These are phyloP conservation scores for Piprites chloris DNA, from an alignment of 2,113 vertebrate species.

Conservation along the genomic window DNA sequence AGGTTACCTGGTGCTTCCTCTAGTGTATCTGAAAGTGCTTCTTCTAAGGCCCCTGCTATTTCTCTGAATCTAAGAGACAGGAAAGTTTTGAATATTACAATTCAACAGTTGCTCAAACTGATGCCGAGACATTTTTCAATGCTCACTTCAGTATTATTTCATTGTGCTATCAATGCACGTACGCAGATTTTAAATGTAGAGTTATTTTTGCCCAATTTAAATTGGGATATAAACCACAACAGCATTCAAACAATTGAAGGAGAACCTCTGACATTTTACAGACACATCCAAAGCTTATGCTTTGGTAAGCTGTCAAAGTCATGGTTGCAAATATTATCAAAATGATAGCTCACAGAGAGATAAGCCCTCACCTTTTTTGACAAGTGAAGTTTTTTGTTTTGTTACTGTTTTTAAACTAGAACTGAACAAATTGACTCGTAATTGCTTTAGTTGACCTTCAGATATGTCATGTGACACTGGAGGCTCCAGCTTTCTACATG, in stretches of 20 bases:
- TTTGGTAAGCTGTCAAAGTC: not conserved
- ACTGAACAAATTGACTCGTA: not conserved
- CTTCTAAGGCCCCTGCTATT: slow-evolving; percentile 89
- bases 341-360: not conserved
- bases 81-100: not conserved
- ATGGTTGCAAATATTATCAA: not conserved
- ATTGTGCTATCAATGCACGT: not conserved
- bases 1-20: slow-evolving; percentile 85
- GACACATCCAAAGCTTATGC: not conserved
- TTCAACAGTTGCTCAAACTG: not conserved
- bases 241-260: not conserved
- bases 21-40: slow-evolving; percentile 79
- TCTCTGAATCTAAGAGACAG: slow-evolving; percentile 85
- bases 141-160: not conserved
- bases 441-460: slow-evolving; percentile 12
- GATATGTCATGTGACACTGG: not conserved
- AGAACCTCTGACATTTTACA: not conserved
- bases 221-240: not conserved
- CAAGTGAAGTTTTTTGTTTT: not conserved
- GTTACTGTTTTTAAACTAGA: not conserved
- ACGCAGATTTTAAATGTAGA: not conserved
- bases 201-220: not conserved
- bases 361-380: not conserved
- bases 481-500: not conserved
- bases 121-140: not conserved